Percentiles rank a stretch among this genome's conserved stretches.
These are phyloP conservation scores for Calephelis virginiensis DNA, from an alignment of 1,140 invertebrate species.

Conservation along the genomic window DNA sequence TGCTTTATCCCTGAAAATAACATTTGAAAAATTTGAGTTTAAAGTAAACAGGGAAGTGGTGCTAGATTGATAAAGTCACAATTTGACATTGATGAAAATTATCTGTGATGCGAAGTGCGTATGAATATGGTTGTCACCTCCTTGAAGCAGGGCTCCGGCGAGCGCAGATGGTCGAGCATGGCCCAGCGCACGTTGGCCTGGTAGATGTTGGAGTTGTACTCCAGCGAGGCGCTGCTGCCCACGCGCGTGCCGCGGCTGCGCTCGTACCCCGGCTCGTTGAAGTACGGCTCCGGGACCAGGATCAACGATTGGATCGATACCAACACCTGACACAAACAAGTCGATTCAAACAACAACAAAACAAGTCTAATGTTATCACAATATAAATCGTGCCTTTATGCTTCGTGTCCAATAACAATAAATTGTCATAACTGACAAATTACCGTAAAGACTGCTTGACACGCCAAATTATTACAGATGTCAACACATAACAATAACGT, in stretches of 20 bases:
- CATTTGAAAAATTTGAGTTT: too few species aligned
- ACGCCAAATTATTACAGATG: too few species aligned
- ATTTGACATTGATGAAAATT: too few species aligned
- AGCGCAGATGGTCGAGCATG: conserved; percentile 95
- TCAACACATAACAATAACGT: too few species aligned
- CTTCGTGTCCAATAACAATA: too few species aligned
- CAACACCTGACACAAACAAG: conserved; percentile 83
- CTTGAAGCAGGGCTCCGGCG: conserved; percentile 95
- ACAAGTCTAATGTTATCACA: neutral
- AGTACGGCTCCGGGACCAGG: conserved; percentile 97
- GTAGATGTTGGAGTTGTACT: conserved; percentile 97
- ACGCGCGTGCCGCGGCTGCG: conserved; percentile 92
- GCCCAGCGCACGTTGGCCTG: conserved; percentile 97
- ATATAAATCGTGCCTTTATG: too few species aligned
- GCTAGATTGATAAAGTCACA: too few species aligned
- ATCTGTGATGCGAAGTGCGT: neutral
- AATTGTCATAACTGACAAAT: too few species aligned
- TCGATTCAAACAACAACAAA: neutral
- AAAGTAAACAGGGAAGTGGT: too few species aligned
- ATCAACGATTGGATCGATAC: conserved; percentile 98
- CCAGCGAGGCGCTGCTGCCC: conserved; percentile 91
- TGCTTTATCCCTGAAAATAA: too few species aligned
- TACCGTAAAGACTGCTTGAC: too few species aligned
- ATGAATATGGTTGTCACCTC: conserved; percentile 79
- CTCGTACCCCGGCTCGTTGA: conserved; percentile 99